Percentiles rank a stretch among this genome's conserved stretches.
Conservation (phyloP, 2,888 invertebrate genomes). For the Raillietiella orientalis region DNA sequence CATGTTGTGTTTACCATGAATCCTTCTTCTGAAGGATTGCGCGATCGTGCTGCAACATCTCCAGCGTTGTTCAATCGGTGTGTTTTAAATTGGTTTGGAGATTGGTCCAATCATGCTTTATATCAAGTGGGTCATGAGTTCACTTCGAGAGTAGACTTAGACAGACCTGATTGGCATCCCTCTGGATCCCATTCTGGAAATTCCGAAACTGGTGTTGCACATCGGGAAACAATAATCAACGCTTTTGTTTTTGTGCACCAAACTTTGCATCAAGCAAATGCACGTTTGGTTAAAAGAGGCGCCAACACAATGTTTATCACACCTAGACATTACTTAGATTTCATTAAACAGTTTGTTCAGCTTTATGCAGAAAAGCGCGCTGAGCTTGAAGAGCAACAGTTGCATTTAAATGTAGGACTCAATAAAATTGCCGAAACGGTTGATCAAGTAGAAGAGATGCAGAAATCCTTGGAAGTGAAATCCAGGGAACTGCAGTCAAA, state of each 20-base stretch:
- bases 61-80: conserved; percentile 97
- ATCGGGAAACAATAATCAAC: conserved; percentile 86
- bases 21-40: conserved; percentile 87
- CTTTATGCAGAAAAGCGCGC: conserved; percentile 88
- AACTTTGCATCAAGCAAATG: conserved; percentile 79
- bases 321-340: conserved; percentile 87
- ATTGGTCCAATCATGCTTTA: conserved; percentile 87
- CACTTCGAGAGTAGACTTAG: conserved; percentile 75
- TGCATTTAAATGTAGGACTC: conserved; percentile 91
- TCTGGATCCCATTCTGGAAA: conserved; percentile 73
- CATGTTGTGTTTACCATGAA: conserved; percentile 99
- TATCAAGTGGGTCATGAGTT: conserved; percentile 91
- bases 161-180: conserved; percentile 45
- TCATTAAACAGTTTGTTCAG: conserved; percentile 96
- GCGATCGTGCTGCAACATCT: conserved; percentile 93
- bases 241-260: conserved; percentile 95
- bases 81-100: conserved; percentile 97
- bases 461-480: conserved; percentile 89
- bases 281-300: conserved; percentile 58
- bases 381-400: conserved; percentile 91
- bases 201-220: conserved; percentile 13
- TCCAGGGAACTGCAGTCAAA: conserved; percentile 52
- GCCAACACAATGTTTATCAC: conserved; percentile 91
- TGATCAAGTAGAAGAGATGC: conserved; percentile 97
- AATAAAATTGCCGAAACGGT: conserved; percentile 97